Evolutionary conservation across 2,888 invertebrate species (phyloP).

Genomic region (Epinotia nisella): DNA sequence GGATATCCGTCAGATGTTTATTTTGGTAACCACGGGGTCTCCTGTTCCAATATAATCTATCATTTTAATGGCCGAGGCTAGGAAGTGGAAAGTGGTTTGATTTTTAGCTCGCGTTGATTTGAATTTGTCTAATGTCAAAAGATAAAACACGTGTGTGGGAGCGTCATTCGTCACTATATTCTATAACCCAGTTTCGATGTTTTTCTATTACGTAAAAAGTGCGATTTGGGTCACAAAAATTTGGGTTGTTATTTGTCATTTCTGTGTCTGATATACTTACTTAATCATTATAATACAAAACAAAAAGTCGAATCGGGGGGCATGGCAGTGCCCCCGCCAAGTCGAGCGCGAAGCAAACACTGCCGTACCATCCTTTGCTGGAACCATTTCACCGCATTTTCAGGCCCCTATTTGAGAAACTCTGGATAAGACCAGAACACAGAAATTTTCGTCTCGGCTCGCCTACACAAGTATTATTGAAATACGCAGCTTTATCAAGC

Average conservation of each 20-base stretch:
- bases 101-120: slow-evolving; percentile 29
- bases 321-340: too few relatives aligned
- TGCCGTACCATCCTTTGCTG: too few relatives aligned
- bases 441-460: too few relatives aligned
- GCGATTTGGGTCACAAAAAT: not conserved
- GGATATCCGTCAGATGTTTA: slow-evolving; percentile 54
- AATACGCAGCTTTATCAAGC: too few relatives aligned
- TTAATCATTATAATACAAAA: not conserved
- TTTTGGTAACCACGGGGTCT: slow-evolving; percentile 47
- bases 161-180: slow-evolving; percentile 4
- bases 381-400: too few relatives aligned
- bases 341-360: too few relatives aligned
- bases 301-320: not conserved
- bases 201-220: not conserved
- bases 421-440: too few relatives aligned
- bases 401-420: too few relatives aligned
- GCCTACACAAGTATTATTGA: too few relatives aligned
- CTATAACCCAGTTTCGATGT: slow-evolving; percentile 6
- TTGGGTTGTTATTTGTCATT: not conserved
- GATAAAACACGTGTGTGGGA: slow-evolving; percentile 5
- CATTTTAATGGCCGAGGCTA: slow-evolving; percentile 40
- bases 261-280: too few relatives aligned
- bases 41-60: slow-evolving; percentile 43
- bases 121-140: slow-evolving; percentile 37
- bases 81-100: slow-evolving; percentile 40